These are phyloP conservation scores for Pachycephala philippinensis DNA, from an alignment of 2,113 vertebrate species.

Conservation along the genomic window DNA sequence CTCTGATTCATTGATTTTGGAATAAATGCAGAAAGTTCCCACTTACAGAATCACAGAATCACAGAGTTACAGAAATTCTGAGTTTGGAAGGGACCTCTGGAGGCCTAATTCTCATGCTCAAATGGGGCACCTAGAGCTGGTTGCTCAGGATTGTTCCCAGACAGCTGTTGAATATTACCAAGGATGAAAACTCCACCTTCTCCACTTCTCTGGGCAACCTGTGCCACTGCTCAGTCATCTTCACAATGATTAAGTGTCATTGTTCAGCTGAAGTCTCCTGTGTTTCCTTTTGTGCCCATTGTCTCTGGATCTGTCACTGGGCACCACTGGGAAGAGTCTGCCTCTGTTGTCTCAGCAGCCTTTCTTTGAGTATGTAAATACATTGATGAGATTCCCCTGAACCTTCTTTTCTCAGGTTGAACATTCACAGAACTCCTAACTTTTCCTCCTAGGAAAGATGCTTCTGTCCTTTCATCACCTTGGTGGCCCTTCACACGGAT, in stretches of 20 bases:
- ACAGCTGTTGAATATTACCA: not conserved
- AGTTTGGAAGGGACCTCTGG: not conserved
- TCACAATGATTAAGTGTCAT: not conserved
- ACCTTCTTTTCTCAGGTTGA: not conserved
- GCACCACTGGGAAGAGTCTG: not conserved
- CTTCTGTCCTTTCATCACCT: not conserved
- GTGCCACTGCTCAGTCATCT: not conserved
- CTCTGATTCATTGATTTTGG: not conserved
- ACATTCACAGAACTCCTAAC: not conserved
- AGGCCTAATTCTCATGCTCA: not conserved
- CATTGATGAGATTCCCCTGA: not conserved
- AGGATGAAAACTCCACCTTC: not conserved
- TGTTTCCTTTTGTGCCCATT: not conserved
- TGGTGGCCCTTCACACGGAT: rapidly evolving
- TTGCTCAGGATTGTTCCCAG: not conserved
- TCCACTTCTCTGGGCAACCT: not conserved
- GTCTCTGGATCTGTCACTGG: not conserved
- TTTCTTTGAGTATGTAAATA: not conserved
- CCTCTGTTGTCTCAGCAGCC: not conserved
- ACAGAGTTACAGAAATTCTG: not conserved
- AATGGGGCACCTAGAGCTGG: no score
- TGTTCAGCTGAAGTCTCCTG: not conserved
- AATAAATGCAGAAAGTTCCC: not conserved
- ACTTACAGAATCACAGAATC: not conserved
- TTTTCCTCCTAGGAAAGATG: not conserved